A percentile compares a stretch with the other conserved stretches of the same genome.
phyloP scores from a whole-genome alignment of 2,888 invertebrate species.

The Erebia palarica region DNA sequence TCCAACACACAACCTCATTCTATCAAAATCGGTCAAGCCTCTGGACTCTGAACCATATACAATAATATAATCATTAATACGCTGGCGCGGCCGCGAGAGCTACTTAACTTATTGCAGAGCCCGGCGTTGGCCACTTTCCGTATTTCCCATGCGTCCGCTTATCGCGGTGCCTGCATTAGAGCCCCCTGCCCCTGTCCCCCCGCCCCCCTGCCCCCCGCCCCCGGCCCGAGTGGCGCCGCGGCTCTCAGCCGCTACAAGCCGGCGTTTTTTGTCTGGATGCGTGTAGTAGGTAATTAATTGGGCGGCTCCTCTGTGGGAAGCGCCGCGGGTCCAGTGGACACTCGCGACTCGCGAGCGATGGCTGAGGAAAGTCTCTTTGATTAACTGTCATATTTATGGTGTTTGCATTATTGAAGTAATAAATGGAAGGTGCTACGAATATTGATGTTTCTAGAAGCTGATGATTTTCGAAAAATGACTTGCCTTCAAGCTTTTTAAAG shows the following conservation, averaged over 20 bases:
- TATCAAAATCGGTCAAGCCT: background rate
- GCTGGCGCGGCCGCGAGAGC: background rate
- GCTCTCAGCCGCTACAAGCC: conserved; percentile 72
- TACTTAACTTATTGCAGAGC: conserved; percentile 18
- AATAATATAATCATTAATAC: background rate
- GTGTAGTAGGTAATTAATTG: conserved; percentile 74
- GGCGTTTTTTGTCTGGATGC: conserved; percentile 60
- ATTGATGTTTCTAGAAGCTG: too few relatives aligned
- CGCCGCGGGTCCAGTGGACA: conserved; percentile 21
- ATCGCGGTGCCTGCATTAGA: conserved; percentile 63
- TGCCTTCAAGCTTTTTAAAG: too few relatives aligned
- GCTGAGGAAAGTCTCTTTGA: background rate
- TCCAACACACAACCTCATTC: background rate
- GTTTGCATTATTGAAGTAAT: too few relatives aligned
- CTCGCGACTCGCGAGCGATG: conserved; percentile 20
- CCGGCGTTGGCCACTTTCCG: conserved; percentile 48
- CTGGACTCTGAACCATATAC: background rate
- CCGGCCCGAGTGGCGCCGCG: conserved; percentile 64
- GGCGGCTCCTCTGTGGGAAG: conserved; percentile 45
- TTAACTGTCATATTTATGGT: background rate
- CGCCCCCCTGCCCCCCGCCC: conserved; percentile 29
- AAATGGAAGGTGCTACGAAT: too few relatives aligned
- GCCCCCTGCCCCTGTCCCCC: conserved; percentile 27
- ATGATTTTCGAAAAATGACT: too few relatives aligned
- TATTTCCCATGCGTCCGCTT: conserved; percentile 59